Base-by-base conservation (phyloP, 2,113 vertebrate species). In the Sander lucioperca region DNA sequence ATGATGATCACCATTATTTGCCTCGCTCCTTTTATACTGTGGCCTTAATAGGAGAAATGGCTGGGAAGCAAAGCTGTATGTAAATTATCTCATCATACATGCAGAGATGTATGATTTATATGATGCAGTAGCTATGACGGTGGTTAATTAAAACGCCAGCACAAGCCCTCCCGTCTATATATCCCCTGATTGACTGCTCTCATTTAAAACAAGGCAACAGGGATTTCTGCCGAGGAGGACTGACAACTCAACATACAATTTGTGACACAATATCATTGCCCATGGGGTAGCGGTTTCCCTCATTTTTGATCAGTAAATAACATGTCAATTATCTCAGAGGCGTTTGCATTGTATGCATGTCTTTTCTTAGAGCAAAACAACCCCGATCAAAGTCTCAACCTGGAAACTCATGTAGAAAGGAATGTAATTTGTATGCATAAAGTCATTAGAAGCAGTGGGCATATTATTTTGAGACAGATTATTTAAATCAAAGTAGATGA, bases 81-180 rank as follows among this genome's bases (percentile, higher is more conserved):
- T 30, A 80, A 82, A 71, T 77, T 0, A 65, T 81, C 3, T 16
- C 68, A 53, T 61, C 57, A 73, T 43, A 23, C 43, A 59, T 47
- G 19, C 64, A 50, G 58, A 61, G 30, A 73, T 56, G 53, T 59
- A 67, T 72, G 54, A 83, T 72, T 73, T 78, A 72, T 33, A 77
- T 11, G 36, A 45, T 39, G 36, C 72, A 7, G 59, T 5, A 66
- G 70, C 27, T 13, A 66, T 62, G 76, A 36, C 36, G 4, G 47
- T 14, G 27, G 57, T 61, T 80, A 76, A 86, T 82, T 86, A 82
- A 83, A 83, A 68, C 7, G 48, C 47, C 47, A 18, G 45, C 66
- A 39, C 2, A 1, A 39, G 50, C 47, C 11, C 15, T 25, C 12
- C 48, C 25, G 79, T 85, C 58, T 67, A 65, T 66, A 65, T 9